Evolutionary conservation across 2,888 invertebrate species (phyloP), one percentile per base, ranked within the genome.

Genomic region (Ochropleura leucogaster): DNA sequence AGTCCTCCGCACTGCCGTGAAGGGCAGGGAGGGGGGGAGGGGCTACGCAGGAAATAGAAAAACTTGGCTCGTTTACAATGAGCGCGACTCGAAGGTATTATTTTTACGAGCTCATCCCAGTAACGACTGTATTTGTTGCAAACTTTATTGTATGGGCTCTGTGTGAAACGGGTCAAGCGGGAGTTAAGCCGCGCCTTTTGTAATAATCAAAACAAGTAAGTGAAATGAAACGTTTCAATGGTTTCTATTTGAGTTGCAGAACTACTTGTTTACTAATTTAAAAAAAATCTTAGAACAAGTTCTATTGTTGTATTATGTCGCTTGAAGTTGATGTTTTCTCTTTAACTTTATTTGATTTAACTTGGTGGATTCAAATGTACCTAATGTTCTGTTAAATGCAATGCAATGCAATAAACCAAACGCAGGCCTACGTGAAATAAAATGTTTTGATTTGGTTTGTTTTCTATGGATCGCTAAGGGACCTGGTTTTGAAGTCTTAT

Each of bases 61-160:
- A 93, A 93, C 90, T 93, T 93, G 85, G 89, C 88, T 92, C 92
- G 89, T 93, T 92, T 91, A 89, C 90, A 91, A 90, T 89, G 89
- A 90, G 87, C 85, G 80, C 77, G 85, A 84, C 88, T 89, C 88
- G 75, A 73, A 84, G 81, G 89, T 87, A 89, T 90, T 89, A 87
- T 89, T 89, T 89, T 89, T 89, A 90, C 88, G 89, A 87, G 85
- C 85, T 86, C 89, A 85, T 86, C 87, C 84, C 82, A 47, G 78
- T 86, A 88, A 89, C 90, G 89, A 86, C 88, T 88, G 88, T 90
- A 89, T 90, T 90, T 90, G 89, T 89, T 84, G 78, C 80, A 76
- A 85, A 88, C 85, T 88, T 90, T 87, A 87, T 85, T 85, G 85
- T 85, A 85, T 75, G 81, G 84, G 82, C 76, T 76, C 78, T 68